A percentile compares a stretch with the other conserved stretches of the same genome.
These are phyloP conservation scores for Andrena camellia DNA, from an alignment of 2,888 invertebrate species.

Conservation along the genomic window DNA sequence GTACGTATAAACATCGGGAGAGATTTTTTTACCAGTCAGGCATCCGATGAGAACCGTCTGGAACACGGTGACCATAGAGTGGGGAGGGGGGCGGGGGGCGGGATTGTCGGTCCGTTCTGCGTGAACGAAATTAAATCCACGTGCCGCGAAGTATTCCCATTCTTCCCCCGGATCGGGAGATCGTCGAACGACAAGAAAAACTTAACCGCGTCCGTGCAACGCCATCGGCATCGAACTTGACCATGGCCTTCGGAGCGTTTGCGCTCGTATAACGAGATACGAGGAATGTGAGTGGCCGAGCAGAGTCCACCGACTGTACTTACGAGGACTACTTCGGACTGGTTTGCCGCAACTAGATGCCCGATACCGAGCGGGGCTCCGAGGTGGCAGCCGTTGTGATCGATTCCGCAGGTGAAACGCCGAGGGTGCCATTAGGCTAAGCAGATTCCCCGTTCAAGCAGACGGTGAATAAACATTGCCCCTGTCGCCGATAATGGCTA, in stretches of 20 bases:
- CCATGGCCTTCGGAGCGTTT: constrained; percentile 72
- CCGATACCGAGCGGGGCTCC: constrained; percentile 46
- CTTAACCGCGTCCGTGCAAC: constrained; percentile 55
- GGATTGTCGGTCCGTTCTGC: constrained; percentile 23
- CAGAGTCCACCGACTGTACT: constrained; percentile 62
- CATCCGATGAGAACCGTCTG: constrained; percentile 33
- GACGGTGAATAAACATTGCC: constrained; percentile 8
- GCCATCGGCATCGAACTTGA: constrained; percentile 74
- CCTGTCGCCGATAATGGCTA: constrained; percentile 14
- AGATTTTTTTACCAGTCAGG: constrained; percentile 20
- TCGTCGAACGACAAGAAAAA: constrained; percentile 63
- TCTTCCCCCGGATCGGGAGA: constrained; percentile 54
- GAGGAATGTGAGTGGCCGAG: constrained; percentile 71
- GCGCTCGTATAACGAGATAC: constrained; percentile 72
- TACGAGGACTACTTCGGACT: constrained; percentile 65
- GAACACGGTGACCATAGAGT: neutral
- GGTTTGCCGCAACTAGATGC: constrained; percentile 65
- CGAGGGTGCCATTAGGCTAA: constrained; percentile 46
- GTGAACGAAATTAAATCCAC: constrained; percentile 69
- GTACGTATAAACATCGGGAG: constrained; percentile 6
- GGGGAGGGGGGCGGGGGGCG: neutral
- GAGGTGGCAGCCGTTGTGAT: constrained; percentile 37
- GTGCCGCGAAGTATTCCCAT: constrained; percentile 61
- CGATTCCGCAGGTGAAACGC: constrained; percentile 44
- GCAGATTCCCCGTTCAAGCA: constrained; percentile 45